Percentiles rank a stretch among this genome's conserved stretches.
phyloP scores from a whole-genome alignment of 2,113 vertebrate species.

The Pachypanchax playfairii region DNA sequence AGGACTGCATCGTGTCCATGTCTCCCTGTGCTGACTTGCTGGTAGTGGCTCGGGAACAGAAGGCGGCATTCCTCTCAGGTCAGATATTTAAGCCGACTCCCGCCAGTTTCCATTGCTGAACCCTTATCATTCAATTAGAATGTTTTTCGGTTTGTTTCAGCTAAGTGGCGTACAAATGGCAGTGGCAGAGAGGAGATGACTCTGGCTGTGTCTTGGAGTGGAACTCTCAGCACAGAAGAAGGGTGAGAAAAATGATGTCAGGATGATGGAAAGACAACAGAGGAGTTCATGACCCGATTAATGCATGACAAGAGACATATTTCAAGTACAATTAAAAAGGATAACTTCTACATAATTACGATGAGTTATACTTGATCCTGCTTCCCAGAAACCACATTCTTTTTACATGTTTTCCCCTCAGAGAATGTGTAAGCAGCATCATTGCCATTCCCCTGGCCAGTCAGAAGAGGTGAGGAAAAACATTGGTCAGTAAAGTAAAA shows the following conservation, averaged over 20 bases:
- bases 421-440: conserved; percentile 89
- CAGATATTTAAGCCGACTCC: not conserved
- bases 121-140: not conserved
- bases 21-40: conserved; percentile 95
- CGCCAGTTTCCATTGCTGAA: not conserved
- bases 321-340: no score
- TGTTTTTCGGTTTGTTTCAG: conserved; percentile 65
- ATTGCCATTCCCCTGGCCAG: conserved; percentile 95
- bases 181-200: conserved; percentile 94
- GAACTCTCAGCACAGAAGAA: conserved; percentile 88
- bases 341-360: no score
- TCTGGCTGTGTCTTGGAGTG: conserved; percentile 92
- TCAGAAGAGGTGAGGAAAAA: conserved; percentile 89
- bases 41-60: conserved; percentile 91
- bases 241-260: conserved; percentile 76
- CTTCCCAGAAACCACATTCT: not conserved
- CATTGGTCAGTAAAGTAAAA: fast-evolving
- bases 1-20: conserved; percentile 90
- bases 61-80: conserved; percentile 93
- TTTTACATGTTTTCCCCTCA: conserved; percentile 60
- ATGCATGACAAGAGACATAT: no score
- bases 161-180: conserved; percentile 92
- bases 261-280: not conserved
- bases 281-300: not conserved
- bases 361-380: no score